Base-by-base conservation (phyloP, 2,888 invertebrate species). In the Oxycera nigricornis region DNA sequence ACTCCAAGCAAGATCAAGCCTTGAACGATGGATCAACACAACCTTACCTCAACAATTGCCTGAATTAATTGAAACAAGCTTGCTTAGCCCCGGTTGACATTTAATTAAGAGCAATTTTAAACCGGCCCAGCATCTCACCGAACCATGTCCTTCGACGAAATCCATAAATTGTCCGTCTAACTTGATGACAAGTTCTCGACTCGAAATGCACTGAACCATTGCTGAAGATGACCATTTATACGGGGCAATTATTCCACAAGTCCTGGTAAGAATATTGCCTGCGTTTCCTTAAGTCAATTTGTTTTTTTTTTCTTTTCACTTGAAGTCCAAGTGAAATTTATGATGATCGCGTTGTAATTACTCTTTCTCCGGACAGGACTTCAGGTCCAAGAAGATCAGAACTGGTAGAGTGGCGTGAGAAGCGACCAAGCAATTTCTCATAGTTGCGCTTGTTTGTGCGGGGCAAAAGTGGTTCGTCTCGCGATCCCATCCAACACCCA, bases 271-370 rank as follows among this genome's bases (percentile, higher is more conserved):
- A 35, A 35, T 11, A 62, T n/a, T 7, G 30, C 14, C n/a, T n/a
- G n/a, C n/a, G n/a, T n/a, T 20, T 52, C 50, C 52, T 20, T 52
- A 22, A 24, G 20, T 20, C 52, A 17, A 4, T 20, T 17, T 46
- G 2, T 46, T 46, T 46, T 17, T 46, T 46, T 26, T 26, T 28
- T 26, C 26, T 1, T 6, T 3, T 26, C 57, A 17, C 57, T 14
- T 26, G 22, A 26, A 26, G 57, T 9, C 24, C 11, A n/a, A 22
- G 61, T 17, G 17, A 65, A 65, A 65, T 65, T 65, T 65, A 65
- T 65, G 24, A 30, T 41, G 65, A 65, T 65, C 65, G 30, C 35
- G 41, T n/a, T 22, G 65, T 39, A 65, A 65, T 65, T 65, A 65
- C 65, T 65, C 65, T 65, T 65, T 39, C 24, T 24, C 65, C 41